Evolutionary conservation across 2,113 vertebrate species (phyloP), one percentile per base, ranked within the genome.

Genomic region (Catharus bicknelli): DNA sequence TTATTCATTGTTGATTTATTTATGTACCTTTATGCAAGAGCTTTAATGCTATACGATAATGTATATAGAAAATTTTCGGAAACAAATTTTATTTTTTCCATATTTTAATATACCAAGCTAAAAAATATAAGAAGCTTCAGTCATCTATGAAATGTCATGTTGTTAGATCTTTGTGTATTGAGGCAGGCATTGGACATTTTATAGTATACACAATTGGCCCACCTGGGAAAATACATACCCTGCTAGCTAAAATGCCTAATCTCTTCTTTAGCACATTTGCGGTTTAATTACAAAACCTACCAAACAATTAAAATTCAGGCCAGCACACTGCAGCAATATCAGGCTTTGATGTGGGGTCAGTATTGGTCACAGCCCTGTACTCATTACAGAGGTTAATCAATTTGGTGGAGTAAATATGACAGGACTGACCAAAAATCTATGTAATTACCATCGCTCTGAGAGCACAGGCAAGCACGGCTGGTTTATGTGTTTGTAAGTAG

Each of bases 291-390:
- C 95, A 96, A 91, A 97, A 86, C 83, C 86, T 68, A 79, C 81
- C 3, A 64, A 96, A 96, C 95, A 95, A 97, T 97, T 96, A 97
- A 96, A 97, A 97, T 96, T 96, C 96, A 99, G 98, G 98, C 98
- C 98, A 98, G 97, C 95, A 96, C 98, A 93, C 98, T 98, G 97
- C 97, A 98, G 98, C 98, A 96, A 78, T 96, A 96, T 95, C 96
- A 97, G 96, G 95, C 98, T 99, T 99, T 99, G 98, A 99, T 98
- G 98, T 98, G 97, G 97, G 98, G 98, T 98, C 98, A 98, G 98
- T 96, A 97, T 93, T 97, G 98, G 98, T 98, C 98, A 98, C 95
- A 98, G 97, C 97, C 97, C 96, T 97, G 94, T 97, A 98, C 98
- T 98, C 98, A 98, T 98, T 98, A 98, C 98, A 97, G 96, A 97